A percentile compares a stretch with the other conserved stretches of the same genome.
These are phyloP conservation scores for Gouania willdenowi DNA, from an alignment of 2,797 vertebrate species.

Conservation along the genomic window DNA sequence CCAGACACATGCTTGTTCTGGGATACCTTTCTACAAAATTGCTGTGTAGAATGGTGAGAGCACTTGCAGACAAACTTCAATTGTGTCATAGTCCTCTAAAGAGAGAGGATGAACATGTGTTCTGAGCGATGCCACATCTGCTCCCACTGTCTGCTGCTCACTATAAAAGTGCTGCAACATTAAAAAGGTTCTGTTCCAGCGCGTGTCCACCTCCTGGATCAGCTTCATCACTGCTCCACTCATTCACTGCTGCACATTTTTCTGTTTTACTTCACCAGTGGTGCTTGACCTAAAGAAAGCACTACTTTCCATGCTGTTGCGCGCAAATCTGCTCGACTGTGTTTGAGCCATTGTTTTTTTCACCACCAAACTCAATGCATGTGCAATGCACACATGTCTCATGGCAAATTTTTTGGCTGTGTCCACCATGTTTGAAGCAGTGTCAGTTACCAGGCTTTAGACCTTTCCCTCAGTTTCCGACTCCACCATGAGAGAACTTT, in stretches of 20 bases:
- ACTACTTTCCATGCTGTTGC: neutral
- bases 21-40: neutral
- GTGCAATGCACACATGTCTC: neutral
- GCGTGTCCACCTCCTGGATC: neutral
- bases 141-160: neutral
- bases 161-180: neutral
- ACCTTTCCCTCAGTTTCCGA: too few species aligned
- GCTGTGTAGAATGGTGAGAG: neutral
- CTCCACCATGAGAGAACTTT: too few species aligned
- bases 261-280: neutral
- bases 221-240: neutral
- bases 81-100: neutral
- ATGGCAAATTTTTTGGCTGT: too few species aligned
- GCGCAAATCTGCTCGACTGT: neutral
- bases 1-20: neutral
- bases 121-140: neutral
- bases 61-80: neutral
- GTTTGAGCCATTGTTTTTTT: neutral
- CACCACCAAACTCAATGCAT: neutral
- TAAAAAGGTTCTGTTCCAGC: neutral
- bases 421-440: too few species aligned
- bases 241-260: neutral
- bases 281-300: neutral
- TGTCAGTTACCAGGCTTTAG: too few species aligned
- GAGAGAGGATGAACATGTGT: neutral